Evolutionary conservation across 2,797 vertebrate genomes (phyloP).

Genomic region (Sphenopsis melanotis): DNA sequence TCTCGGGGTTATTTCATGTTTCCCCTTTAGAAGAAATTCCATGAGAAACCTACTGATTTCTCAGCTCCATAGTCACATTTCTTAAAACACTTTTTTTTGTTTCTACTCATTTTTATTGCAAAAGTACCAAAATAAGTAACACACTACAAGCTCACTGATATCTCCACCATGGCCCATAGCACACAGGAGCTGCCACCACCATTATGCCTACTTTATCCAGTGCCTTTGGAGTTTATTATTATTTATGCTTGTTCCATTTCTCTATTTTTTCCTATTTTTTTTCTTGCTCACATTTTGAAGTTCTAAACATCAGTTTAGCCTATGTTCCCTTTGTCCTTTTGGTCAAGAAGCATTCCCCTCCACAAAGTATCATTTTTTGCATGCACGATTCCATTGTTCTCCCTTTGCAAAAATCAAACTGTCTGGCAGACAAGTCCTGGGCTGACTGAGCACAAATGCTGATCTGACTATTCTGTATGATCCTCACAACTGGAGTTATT

Average conservation of each 20-base stretch:
- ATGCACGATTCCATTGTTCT: background rate
- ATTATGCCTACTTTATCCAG: background rate
- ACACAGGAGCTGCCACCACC: background rate
- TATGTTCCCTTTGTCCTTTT: background rate
- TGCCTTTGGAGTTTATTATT: background rate
- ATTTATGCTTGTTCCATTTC: background rate
- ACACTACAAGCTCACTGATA: background rate
- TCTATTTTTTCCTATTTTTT: background rate
- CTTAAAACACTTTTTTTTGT: background rate
- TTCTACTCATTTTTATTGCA: background rate
- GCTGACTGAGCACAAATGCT: background rate
- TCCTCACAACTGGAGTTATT: background rate
- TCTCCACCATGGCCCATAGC: background rate
- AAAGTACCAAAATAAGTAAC: background rate
- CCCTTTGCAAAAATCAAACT: background rate
- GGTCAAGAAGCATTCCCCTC: background rate
- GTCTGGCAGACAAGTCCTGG: background rate
- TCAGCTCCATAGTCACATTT: background rate
- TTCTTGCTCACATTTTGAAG: background rate
- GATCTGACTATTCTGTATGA: background rate
- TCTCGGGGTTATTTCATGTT: background rate
- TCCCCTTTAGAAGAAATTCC: background rate
- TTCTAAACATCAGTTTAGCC: background rate
- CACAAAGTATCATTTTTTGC: background rate
- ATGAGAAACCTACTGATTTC: background rate